phyloP scores from a whole-genome alignment of 2,113 vertebrate genomes.

The Corythornis vintsioides region DNA sequence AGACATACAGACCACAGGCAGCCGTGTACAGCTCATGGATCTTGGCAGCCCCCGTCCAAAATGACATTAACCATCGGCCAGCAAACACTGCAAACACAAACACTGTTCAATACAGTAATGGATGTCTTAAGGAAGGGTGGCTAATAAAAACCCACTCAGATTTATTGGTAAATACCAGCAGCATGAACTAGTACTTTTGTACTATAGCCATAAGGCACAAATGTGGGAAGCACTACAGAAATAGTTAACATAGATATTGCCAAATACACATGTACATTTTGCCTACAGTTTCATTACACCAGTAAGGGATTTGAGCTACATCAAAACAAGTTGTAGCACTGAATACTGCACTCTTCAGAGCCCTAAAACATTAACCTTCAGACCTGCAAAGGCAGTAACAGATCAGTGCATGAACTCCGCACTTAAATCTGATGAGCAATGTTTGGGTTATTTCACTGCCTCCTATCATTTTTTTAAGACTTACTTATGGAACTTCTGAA shows the following conservation, averaged over 20 bases:
- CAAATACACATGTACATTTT: neutral
- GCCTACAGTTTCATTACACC: neutral
- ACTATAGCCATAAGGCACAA: neutral
- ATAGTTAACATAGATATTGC: neutral
- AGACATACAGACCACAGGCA: conserved; percentile 96
- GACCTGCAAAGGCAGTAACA: neutral
- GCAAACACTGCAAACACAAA: conserved; percentile 87
- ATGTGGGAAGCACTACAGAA: neutral
- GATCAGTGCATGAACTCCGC: neutral
- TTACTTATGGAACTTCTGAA: neutral
- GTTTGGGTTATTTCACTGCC: neutral
- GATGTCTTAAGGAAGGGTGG: neutral
- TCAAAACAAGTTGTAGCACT: neutral
- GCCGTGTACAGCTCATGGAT: conserved; percentile 98
- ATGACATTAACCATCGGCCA: conserved; percentile 98
- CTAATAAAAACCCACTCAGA: neutral
- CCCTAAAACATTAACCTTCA: neutral
- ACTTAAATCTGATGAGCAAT: neutral
- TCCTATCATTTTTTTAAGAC: neutral
- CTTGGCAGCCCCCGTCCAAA: conserved; percentile 97
- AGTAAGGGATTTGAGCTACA: neutral
- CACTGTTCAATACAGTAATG: conserved; percentile 21
- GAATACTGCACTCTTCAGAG: neutral
- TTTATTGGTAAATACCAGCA: neutral
- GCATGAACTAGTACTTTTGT: neutral